Evolutionary conservation across 2,797 vertebrate species (phyloP), one percentile per base, ranked within the genome.

Genomic region (Austrolebias charrua): DNA sequence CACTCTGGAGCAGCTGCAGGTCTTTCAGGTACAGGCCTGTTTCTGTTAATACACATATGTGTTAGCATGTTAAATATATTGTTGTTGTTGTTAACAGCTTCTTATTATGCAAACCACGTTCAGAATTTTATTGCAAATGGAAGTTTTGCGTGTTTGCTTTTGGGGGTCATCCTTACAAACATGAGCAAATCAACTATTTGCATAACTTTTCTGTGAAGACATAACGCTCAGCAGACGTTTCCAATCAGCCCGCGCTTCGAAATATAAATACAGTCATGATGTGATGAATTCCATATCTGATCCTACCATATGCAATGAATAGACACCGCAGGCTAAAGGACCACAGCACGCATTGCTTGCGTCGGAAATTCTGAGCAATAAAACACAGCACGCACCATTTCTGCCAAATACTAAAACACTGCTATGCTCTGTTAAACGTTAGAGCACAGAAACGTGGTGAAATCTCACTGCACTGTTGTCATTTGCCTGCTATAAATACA

Each of bases 1-100:
- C 82, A 95, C 90, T 54, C 88, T 96, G 82, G 95, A 96, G 84
- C 94, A 96, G 88, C 88, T 96, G 73, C 89, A 91, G 24, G 88
- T 95, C 69, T 92, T 95, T 28, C 91, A 95, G 95, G 95, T 96
- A 90, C 1, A 0, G 12, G 61, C 29, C 14, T 14, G 9, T 53
- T 55, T n/a, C 11, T 42, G 44, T 7, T 15, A 6, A 18, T 60
- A 61, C 31, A 0, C 5, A 40, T 6, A 15, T 6, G 24, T 20
- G 62, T 46, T 44, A 16, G 1, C 15, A 7, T 40, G 9, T 50
- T 40, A 11, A 9, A 6, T 44, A 28, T 9, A 24, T 28, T 19
- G 15, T 24, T 24, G 24, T 24, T 44, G 10, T 45, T 62, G 20
- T 33, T 19, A 18, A 18, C 31, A 18, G 4, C 31, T 13, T 3